These are phyloP conservation scores for Otus sunia DNA, from an alignment of 2,113 vertebrate genomes.

Conservation along the genomic window DNA sequence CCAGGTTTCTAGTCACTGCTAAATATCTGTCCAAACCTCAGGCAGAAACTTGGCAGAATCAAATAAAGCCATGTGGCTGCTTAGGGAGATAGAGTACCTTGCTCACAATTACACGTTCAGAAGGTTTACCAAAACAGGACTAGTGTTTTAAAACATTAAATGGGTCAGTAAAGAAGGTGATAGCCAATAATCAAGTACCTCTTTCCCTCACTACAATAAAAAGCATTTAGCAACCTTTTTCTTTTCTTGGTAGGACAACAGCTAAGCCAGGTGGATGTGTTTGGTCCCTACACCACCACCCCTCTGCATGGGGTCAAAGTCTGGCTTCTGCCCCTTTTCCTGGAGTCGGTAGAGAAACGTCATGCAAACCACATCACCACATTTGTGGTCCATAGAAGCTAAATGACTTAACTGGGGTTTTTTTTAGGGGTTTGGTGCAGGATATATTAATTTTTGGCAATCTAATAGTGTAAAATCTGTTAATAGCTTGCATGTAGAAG, in stretches of 20 bases:
- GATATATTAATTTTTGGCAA: background rate
- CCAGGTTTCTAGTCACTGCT: background rate
- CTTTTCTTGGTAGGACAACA: background rate
- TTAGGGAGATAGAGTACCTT: background rate
- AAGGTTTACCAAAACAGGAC: background rate
- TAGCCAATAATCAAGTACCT: background rate
- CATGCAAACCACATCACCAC: too few species aligned
- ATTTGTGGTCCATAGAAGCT: background rate
- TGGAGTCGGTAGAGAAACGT: fast-evolving
- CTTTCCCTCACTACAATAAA: background rate
- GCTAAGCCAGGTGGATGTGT: background rate
- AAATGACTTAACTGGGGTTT: background rate
- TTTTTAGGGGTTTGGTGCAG: background rate
- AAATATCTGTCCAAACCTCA: background rate
- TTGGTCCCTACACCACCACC: background rate
- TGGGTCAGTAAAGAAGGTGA: background rate
- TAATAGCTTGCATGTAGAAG: background rate
- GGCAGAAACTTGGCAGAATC: background rate
- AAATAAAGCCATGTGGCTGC: background rate
- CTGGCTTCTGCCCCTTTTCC: background rate
- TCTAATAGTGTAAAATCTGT: background rate
- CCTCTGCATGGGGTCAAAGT: background rate
- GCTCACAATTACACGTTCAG: background rate
- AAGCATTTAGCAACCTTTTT: background rate
- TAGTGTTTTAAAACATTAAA: background rate